A percentile compares a stretch with the other conserved stretches of the same genome.
These are phyloP conservation scores for Xiphophorus maculatus DNA, from an alignment of 2,113 vertebrate species.

Conservation along the genomic window DNA sequence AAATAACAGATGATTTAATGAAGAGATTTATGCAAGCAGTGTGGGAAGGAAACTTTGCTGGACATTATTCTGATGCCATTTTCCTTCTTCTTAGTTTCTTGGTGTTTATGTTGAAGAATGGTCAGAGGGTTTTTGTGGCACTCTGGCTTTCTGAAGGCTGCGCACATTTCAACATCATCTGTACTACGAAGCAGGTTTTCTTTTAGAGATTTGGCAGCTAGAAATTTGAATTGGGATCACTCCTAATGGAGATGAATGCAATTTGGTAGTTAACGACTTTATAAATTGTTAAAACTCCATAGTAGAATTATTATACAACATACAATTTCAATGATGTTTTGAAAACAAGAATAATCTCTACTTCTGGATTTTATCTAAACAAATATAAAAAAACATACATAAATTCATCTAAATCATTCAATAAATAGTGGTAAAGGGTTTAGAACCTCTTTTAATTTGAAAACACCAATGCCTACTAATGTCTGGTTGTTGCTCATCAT, in stretches of 20 bases:
- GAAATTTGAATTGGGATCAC: neutral
- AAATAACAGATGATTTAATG: slow-evolving; percentile 73
- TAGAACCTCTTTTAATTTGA: no score
- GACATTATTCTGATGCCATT: slow-evolving; percentile 35
- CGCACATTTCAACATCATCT: slow-evolving; percentile 31
- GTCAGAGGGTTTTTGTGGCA: slow-evolving; percentile 19
- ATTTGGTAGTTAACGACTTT: neutral
- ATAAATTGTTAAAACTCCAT: neutral
- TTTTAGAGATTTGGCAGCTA: neutral
- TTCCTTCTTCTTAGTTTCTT: slow-evolving; percentile 13
- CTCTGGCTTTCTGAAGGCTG: slow-evolving; percentile 25
- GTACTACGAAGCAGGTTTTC: neutral
- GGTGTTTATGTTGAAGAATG: slow-evolving; percentile 30
- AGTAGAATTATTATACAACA: no score
- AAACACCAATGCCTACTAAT: neutral
- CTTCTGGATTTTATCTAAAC: no score
- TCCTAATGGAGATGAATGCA: neutral
- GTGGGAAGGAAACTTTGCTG: slow-evolving; percentile 43
- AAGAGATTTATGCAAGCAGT: slow-evolving; percentile 74
- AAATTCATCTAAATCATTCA: neutral
- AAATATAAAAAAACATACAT: neutral
- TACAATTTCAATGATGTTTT: neutral
- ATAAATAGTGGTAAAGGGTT: neutral
- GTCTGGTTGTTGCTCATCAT: neutral
- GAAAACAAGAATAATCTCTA: neutral